Percentiles rank a stretch among this genome's conserved stretches.
phyloP scores from a whole-genome alignment of 2,113 vertebrate genomes.

The Pteropus alecto region DNA sequence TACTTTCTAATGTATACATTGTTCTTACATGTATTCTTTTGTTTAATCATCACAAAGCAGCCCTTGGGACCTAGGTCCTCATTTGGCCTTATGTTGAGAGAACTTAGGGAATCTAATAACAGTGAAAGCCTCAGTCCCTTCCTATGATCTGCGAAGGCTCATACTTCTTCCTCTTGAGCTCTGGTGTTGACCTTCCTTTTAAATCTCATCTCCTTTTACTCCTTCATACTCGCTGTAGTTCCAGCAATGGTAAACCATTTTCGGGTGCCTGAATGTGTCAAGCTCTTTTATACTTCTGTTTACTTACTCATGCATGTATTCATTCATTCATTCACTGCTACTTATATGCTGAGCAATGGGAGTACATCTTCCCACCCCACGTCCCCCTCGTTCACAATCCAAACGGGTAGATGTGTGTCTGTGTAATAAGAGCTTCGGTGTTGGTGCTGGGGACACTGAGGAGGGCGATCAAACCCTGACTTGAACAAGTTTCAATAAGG shows the following conservation, averaged over 20 bases:
- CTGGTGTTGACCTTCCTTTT: neutral
- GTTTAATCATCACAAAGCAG: neutral
- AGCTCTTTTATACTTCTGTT: neutral
- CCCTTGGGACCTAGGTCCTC: neutral
- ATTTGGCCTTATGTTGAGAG: neutral
- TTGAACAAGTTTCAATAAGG: neutral
- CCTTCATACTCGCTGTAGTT: neutral
- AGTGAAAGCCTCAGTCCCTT: neutral
- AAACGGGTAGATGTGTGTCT: neutral
- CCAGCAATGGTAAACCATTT: neutral
- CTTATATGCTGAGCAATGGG: no score
- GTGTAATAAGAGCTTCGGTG: neutral
- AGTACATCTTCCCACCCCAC: fast-evolving
- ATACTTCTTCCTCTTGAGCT: neutral
- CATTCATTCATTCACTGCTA: neutral
- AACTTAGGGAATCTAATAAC: neutral
- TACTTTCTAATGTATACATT: neutral
- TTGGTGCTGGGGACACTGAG: neutral
- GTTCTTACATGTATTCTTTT: neutral
- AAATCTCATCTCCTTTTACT: neutral
- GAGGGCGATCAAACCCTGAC: neutral
- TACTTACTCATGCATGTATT: neutral
- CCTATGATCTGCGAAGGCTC: neutral
- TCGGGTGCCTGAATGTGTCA: neutral
- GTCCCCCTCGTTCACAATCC: neutral